Evolutionary conservation across 2,113 vertebrate genomes (phyloP), one percentile per base, ranked within the genome.

Genomic region (Monopterus albus): DNA sequence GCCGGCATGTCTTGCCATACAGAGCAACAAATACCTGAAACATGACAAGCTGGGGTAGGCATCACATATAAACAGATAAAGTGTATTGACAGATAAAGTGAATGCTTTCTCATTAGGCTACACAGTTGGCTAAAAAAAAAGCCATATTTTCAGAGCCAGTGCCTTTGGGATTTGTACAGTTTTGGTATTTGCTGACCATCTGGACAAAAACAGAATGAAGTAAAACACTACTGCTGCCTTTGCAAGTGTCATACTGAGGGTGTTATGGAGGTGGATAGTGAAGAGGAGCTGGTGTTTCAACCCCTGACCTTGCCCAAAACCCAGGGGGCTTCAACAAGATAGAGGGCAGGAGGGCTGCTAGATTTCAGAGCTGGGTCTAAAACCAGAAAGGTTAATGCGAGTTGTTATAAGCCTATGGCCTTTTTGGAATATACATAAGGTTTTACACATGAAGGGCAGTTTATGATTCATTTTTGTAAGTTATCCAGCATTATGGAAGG

Each of bases 1-100:
- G 83, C 86, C 61, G 88, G 86, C 82, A 76, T 75, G 84, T 80
- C 83, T 88, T 60, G 20, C 84, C 78, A 82, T 83, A 86, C 75
- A 83, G 57, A 79, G 70, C 64, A 75, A 81, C 89, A 80, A 72
- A 88, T 71, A 87, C 79, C 72, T 84, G 81, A 77, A 77, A 86
- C 45, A 62, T 14, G 21, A 15, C 1, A 31, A 53, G 61, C 0
- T 15, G 14, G 33, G 47, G 51, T 46, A 71, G 61, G 73, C 31
- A 25, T 13, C 53, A 76, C 53, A 73, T 58, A 63, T 64, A 71
- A 81, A 72, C 23, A 62, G 42, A 50, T 29, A n/a, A 26, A 45
- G 38, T 21, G 7, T 25, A 56, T 62, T 62, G 49, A 25, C 18
- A n/a, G n/a, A n/a, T n/a, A n/a, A n/a, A n/a, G n/a, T n/a, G 49